phyloP scores from a whole-genome alignment of 1,140 invertebrate species.

The Lepidurus couesii region DNA sequence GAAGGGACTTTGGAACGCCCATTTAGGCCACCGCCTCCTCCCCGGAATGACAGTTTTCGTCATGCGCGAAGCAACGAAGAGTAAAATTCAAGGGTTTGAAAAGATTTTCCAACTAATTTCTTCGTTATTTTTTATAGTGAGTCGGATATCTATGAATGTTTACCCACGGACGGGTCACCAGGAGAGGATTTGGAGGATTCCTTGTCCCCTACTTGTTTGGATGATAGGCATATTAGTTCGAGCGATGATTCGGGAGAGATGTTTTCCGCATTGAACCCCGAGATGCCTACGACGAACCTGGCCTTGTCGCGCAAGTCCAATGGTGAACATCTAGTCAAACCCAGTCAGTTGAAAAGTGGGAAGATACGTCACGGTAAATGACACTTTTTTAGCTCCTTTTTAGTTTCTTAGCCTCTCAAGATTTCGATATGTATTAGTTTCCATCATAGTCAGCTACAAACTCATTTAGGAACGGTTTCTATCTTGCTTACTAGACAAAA shows the following conservation, averaged over 20 bases:
- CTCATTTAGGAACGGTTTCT: too few species aligned
- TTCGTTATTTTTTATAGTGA: slow-evolving; percentile 48
- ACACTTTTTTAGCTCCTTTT: background rate
- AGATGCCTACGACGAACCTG: slow-evolving; percentile 41
- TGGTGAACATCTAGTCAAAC: slow-evolving; percentile 51
- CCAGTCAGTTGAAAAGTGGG: slow-evolving; percentile 50
- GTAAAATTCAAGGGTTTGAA: slow-evolving; percentile 45
- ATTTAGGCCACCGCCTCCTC: slow-evolving; percentile 56
- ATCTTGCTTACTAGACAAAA: too few species aligned
- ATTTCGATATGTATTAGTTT: too few species aligned
- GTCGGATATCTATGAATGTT: slow-evolving; percentile 76
- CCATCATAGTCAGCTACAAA: too few species aligned
- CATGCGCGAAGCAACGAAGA: slow-evolving; percentile 39
- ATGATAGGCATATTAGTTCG: slow-evolving; percentile 49
- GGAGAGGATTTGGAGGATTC: slow-evolving; percentile 49
- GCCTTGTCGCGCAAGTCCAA: slow-evolving; percentile 38
- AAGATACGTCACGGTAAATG: slow-evolving; percentile 47
- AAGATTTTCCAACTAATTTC: background rate
- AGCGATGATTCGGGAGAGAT: slow-evolving; percentile 63
- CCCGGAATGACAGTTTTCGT: slow-evolving; percentile 46
- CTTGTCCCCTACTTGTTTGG: slow-evolving; percentile 45
- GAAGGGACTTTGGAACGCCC: slow-evolving; percentile 63
- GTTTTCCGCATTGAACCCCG: slow-evolving; percentile 56
- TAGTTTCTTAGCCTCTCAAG: background rate
- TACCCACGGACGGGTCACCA: slow-evolving; percentile 55